Percentiles rank a stretch among this genome's conserved stretches.
phyloP scores from a whole-genome alignment of 2,888 invertebrate species.

The Drosophila affinis region DNA sequence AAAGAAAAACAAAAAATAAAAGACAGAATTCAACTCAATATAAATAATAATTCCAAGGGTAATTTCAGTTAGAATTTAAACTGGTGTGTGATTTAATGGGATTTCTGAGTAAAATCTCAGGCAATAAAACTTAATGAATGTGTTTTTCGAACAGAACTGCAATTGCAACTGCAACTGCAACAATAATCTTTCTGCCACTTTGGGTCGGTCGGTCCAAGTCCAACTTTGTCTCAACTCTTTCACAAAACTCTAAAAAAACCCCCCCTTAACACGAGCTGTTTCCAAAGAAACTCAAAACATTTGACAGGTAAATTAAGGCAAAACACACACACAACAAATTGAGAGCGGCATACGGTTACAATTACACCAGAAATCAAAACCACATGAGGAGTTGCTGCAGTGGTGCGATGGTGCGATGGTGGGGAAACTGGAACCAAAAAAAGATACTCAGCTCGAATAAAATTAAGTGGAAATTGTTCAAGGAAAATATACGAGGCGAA shows the following conservation, averaged over 20 bases:
- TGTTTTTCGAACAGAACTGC: conserved; percentile 1
- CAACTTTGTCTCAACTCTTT: conserved; percentile 21
- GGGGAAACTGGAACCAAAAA: conserved; percentile 32
- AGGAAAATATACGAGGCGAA: conserved; percentile 57
- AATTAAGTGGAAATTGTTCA: conserved; percentile 61
- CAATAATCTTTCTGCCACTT: conserved; percentile 15
- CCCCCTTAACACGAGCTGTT: conserved; percentile 10
- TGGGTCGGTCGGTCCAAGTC: conserved; percentile 28
- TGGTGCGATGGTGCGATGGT: background rate
- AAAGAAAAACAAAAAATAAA: background rate
- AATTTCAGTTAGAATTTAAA: conserved; percentile 43
- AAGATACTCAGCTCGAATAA: conserved; percentile 48
- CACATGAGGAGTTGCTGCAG: background rate
- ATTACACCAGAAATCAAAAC: conserved; percentile 54
- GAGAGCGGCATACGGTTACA: conserved; percentile 60
- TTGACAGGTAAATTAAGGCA: conserved; percentile 67
- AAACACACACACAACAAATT: conserved; percentile 38
- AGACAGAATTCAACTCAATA: conserved; percentile 1
- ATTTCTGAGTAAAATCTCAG: background rate
- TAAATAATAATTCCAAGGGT: conserved; percentile 35
- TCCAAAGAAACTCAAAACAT: conserved; percentile 39
- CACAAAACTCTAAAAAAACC: background rate
- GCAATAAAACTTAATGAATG: conserved; percentile 1
- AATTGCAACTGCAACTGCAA: conserved; percentile 25
- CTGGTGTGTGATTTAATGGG: background rate